Evolutionary conservation across 1,140 invertebrate species (phyloP).

Genomic region (Eupristina koningsbergeri): DNA sequence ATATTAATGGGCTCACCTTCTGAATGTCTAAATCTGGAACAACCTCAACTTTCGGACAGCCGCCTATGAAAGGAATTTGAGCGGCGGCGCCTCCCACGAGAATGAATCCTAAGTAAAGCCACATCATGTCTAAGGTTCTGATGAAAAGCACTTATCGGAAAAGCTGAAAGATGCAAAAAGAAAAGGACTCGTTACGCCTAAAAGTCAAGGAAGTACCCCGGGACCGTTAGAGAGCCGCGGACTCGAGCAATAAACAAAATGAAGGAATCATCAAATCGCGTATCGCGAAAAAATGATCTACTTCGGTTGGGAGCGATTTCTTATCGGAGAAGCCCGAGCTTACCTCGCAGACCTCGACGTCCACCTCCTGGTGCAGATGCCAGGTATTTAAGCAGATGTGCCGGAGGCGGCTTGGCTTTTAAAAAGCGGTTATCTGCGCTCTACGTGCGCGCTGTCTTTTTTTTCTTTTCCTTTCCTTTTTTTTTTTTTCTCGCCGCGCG

Average conservation of each 20-base stretch:
- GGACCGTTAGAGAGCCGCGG: neutral
- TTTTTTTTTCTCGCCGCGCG: no score
- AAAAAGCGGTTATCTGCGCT: conserved; percentile 21
- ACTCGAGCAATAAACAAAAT: neutral
- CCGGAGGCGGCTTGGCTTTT: conserved; percentile 1
- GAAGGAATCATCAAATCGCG: neutral
- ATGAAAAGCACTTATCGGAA: neutral
- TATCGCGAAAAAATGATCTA: neutral
- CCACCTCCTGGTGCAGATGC: neutral
- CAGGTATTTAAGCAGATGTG: conserved; percentile 19
- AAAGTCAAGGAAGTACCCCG: neutral
- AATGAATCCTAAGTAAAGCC: conserved; percentile 33
- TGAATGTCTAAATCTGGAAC: conserved; percentile 76
- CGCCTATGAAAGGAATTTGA: conserved; percentile 79
- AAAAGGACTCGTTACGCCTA: no score
- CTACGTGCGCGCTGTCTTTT: neutral
- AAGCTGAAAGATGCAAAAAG: conserved; percentile 11
- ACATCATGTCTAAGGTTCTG: conserved; percentile 25
- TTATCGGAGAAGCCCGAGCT: conserved; percentile 22
- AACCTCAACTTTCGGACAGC: conserved; percentile 78
- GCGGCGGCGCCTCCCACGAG: conserved; percentile 58
- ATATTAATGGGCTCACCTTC: conserved; percentile 69
- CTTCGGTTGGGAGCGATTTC: neutral
- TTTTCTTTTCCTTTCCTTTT: neutral
- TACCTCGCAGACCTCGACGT: neutral